These are phyloP conservation scores for Sitodiplosis mosellana DNA, from an alignment of 1,140 invertebrate species.

Conservation along the genomic window DNA sequence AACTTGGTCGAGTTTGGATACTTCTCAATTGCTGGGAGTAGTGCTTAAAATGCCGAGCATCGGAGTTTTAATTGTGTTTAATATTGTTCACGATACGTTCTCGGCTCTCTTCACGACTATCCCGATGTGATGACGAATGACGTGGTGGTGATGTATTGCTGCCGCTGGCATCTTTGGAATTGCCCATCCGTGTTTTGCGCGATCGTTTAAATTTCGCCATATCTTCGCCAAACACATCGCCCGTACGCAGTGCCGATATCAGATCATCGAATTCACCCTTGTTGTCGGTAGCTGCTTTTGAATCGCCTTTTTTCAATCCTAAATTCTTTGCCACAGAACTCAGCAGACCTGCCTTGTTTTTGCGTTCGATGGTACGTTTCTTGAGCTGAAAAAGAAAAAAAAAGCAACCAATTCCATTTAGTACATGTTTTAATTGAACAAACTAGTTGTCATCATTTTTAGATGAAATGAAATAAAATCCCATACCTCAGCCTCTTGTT, in stretches of 20 bases:
- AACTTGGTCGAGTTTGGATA: too few species aligned
- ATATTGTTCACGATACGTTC: slow-evolving; percentile 15
- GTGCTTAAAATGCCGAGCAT: too few species aligned
- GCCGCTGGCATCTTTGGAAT: neutral
- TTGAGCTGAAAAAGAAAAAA: slow-evolving; percentile 38
- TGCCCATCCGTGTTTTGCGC: slow-evolving; percentile 31
- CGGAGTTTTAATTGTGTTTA: neutral
- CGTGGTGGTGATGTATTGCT: slow-evolving; percentile 33
- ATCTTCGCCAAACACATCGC: slow-evolving; percentile 94
- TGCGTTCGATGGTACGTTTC: slow-evolving; percentile 71
- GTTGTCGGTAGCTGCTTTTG: slow-evolving; percentile 23
- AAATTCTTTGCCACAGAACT: slow-evolving; percentile 37
- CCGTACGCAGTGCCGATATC: slow-evolving; percentile 86
- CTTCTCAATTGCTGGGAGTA: too few species aligned
- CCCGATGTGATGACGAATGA: slow-evolving; percentile 7
- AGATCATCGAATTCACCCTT: slow-evolving; percentile 93
- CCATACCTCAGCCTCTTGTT: slow-evolving; percentile 75
- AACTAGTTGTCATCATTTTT: slow-evolving; percentile 1
- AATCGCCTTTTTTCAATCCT: slow-evolving; percentile 25
- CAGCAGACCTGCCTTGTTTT: slow-evolving; percentile 52
- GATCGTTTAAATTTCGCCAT: slow-evolving; percentile 77
- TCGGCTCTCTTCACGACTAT: slow-evolving; percentile 22
- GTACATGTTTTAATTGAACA: slow-evolving; percentile 3
- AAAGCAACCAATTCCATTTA: neutral
- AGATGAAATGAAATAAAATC: too few species aligned